Base-by-base conservation (phyloP, 2,888 invertebrate genomes). In the Aelia acuminata region DNA sequence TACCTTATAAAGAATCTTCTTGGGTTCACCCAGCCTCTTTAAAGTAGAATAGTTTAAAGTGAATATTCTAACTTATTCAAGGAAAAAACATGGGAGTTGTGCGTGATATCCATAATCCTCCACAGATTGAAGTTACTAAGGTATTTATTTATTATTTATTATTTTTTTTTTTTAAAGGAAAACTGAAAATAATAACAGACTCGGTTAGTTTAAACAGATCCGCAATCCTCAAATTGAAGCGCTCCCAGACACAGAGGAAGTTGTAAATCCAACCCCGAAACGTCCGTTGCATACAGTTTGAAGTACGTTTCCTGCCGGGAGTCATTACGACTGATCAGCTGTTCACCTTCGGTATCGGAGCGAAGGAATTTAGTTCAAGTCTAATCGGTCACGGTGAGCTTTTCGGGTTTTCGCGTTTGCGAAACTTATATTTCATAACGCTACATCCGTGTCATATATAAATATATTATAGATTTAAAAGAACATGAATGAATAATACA, bases 251-350 rank as follows among this genome's bases (percentile, higher is more conserved):
- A 31, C 35, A 70, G 63, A 18, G 35, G 63, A 70, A 70, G 31
- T 10, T 20, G 26, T 63, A 63, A 0, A 63, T 31, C 26, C 26
- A 15, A 22, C 10, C 49, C 18, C 49, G 5, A 53, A n/a, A 10
- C 3, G 3, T 8, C 31, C 31, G 0, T 20, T 1, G 0, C n/a
- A n/a, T 0, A 7, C 31, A 26, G 18, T 4, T 1, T 35, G 5
- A 70, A 18, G 18, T 70, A 18, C 1, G 31, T 70, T 70, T 31
- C 31, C 63, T 70, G 15, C 22, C 63, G 1, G 10, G 18, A 15
- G 26, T 57, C 20, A 35, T 70, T 35, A 20, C 18, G 18, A 26
- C 26, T 13, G 57, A 70, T 70, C 63, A 70, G 63, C 35, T 70
- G 63, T 20, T 35, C 31, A 70, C 63, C 63, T 70, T 70, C 31